Percentiles rank a stretch among this genome's conserved stretches.
phyloP scores from a whole-genome alignment of 2,888 invertebrate species.

The Coelopa pilipes region DNA sequence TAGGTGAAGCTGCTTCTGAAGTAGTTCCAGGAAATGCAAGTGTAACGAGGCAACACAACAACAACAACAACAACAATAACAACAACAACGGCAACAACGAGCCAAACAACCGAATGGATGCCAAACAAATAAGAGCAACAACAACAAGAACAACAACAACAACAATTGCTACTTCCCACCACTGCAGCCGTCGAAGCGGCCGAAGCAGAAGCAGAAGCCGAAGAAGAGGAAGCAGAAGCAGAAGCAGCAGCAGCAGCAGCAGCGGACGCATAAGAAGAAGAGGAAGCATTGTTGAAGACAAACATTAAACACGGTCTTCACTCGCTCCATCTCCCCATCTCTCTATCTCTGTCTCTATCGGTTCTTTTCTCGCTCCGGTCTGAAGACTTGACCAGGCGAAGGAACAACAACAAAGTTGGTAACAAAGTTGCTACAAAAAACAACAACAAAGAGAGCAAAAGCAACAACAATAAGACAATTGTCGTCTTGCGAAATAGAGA shows the following conservation, averaged over 20 bases:
- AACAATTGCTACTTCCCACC: neutral
- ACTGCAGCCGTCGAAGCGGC: neutral
- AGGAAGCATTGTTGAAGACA: too few species aligned
- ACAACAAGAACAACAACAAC: conserved; percentile 28
- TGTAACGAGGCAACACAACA: conserved; percentile 26
- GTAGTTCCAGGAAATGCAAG: conserved; percentile 36
- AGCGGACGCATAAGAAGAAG: conserved; percentile 3
- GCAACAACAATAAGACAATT: neutral
- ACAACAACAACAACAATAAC: conserved; percentile 40
- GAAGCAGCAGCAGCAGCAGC: conserved; percentile 12
- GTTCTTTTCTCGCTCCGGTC: too few species aligned
- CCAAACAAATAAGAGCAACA: conserved; percentile 28
- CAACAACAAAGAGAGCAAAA: neutral
- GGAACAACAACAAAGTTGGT: neutral
- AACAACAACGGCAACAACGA: conserved; percentile 22
- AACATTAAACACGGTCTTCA: too few species aligned
- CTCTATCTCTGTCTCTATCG: too few species aligned
- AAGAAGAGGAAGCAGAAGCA: neutral
- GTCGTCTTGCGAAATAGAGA: conserved; percentile 20
- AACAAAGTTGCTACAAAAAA: neutral
- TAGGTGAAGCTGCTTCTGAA: neutral
- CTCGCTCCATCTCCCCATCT: too few species aligned
- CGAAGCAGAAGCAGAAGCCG: too few species aligned
- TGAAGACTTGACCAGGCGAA: neutral
- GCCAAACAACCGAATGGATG: conserved; percentile 2